Conservation (phyloP, 2,113 vertebrate species). For the Sander lucioperca region DNA sequence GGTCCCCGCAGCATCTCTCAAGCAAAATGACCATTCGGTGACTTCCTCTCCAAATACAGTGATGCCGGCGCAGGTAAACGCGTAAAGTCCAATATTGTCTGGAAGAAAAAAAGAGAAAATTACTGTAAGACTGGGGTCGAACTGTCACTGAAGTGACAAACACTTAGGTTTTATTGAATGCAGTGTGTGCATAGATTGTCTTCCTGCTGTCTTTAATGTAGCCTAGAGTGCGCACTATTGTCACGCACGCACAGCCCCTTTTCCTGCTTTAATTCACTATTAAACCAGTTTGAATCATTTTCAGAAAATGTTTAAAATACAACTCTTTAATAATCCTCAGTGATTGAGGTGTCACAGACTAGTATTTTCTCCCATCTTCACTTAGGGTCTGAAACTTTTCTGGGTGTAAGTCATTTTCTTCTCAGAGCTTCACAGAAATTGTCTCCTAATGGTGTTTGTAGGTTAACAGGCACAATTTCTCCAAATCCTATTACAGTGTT, state of each 20-base stretch:
- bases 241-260: constrained; percentile 9
- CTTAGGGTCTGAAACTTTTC: constrained; percentile 58
- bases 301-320: not conserved
- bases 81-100: constrained; percentile 33
- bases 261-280: not conserved
- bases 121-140: not conserved
- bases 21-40: constrained; percentile 81
- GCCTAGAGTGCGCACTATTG: constrained; percentile 35
- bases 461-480: constrained; percentile 73
- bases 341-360: not conserved
- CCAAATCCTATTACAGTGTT: constrained; percentile 76
- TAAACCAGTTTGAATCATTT: not conserved
- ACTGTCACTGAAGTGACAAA: constrained; percentile 21
- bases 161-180: constrained; percentile 34
- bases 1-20: constrained; percentile 75
- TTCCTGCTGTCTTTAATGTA: constrained; percentile 18
- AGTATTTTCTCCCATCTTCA: not conserved
- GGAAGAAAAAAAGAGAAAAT: too few relatives aligned
- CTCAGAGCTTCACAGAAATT: constrained; percentile 44
- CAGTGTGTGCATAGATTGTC: constrained; percentile 9
- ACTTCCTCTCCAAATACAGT: constrained; percentile 78
- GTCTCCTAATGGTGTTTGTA: constrained; percentile 79
- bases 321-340: not conserved
- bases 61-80: constrained; percentile 83
- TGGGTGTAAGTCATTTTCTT: constrained; percentile 38